Percentiles rank a stretch among this genome's conserved stretches.
Conservation (phyloP, 2,113 vertebrate species). For the Notiomystis cincta region DNA sequence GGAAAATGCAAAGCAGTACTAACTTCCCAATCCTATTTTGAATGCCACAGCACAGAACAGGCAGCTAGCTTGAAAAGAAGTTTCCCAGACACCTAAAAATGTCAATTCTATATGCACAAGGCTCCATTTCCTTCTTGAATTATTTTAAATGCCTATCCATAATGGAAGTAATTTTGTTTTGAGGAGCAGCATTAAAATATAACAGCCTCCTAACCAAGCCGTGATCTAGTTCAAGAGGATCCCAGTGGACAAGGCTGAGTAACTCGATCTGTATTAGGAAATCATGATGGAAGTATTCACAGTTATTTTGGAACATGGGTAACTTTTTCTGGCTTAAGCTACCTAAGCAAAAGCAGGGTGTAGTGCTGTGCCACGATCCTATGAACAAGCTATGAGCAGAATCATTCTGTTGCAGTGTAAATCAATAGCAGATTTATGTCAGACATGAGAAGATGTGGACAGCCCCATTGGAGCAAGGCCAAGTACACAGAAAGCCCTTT, state of each 20-base stretch:
- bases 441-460: not conserved
- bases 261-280: not conserved
- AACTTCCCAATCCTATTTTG: not conserved
- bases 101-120: not conserved
- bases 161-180: not conserved
- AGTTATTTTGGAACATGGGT: not conserved
- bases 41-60: not conserved
- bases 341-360: not conserved
- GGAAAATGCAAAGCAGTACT: not conserved
- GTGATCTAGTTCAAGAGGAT: not conserved
- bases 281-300: not conserved
- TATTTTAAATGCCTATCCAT: not conserved
- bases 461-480: not conserved
- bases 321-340: not conserved
- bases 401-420: not conserved
- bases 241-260: not conserved
- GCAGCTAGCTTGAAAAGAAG: not conserved
- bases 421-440: not conserved
- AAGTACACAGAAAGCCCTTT: not conserved
- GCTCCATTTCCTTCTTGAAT: not conserved
- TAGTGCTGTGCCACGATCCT: not conserved
- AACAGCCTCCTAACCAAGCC: not conserved
- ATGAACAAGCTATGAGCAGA: accelerated
- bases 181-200: not conserved
- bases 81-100: not conserved